Evolutionary conservation across 64 coral and sea anemone genomes (phyloP).

Genomic region (Stylophora pistillata): DNA sequence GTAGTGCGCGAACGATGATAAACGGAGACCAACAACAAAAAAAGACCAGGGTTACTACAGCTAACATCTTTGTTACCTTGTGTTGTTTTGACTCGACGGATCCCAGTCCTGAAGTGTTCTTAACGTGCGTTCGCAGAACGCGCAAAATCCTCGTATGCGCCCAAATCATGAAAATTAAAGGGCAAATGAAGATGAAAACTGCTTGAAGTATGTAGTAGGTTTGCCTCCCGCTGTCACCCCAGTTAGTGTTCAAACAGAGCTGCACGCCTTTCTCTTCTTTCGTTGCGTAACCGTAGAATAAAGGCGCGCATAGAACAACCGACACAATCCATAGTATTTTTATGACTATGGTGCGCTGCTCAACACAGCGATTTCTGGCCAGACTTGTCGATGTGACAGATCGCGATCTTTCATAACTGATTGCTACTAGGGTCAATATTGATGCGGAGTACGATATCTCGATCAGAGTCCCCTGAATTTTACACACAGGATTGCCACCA

Average conservation of each 20-base stretch:
- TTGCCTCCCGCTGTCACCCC: slow-evolving; percentile 77
- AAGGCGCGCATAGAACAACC: slow-evolving; percentile 53
- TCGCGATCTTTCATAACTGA: slow-evolving; percentile 80
- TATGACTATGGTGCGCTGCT: slow-evolving; percentile 61
- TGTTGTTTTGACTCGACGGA: slow-evolving; percentile 68
- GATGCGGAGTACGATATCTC: slow-evolving; percentile 86
- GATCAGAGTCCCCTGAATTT: slow-evolving; percentile 72
- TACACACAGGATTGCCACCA: slow-evolving; percentile 67
- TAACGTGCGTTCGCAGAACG: slow-evolving; percentile 55
- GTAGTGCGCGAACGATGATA: slow-evolving; percentile 57
- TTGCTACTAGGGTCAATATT: slow-evolving; percentile 79
- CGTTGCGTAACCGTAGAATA: slow-evolving; percentile 73
- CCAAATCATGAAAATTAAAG: slow-evolving; percentile 82
- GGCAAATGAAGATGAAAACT: slow-evolving; percentile 70
- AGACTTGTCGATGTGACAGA: slow-evolving; percentile 59
- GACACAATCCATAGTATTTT: slow-evolving; percentile 76
- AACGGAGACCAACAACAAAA: slow-evolving; percentile 88
- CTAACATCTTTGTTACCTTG: slow-evolving; percentile 89
- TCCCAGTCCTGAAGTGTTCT: background rate
- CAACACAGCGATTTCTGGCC: slow-evolving; percentile 66
- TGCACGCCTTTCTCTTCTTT: slow-evolving; percentile 32
- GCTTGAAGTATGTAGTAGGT: slow-evolving; percentile 74
- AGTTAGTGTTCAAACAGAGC: slow-evolving; percentile 65
- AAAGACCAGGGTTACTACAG: slow-evolving; percentile 75
- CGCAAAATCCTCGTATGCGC: slow-evolving; percentile 78